A percentile compares a stretch with the other conserved stretches of the same genome.
Evolutionary conservation across 2,797 vertebrate genomes (phyloP).

Genomic region (Sebastes matsubarae): DNA sequence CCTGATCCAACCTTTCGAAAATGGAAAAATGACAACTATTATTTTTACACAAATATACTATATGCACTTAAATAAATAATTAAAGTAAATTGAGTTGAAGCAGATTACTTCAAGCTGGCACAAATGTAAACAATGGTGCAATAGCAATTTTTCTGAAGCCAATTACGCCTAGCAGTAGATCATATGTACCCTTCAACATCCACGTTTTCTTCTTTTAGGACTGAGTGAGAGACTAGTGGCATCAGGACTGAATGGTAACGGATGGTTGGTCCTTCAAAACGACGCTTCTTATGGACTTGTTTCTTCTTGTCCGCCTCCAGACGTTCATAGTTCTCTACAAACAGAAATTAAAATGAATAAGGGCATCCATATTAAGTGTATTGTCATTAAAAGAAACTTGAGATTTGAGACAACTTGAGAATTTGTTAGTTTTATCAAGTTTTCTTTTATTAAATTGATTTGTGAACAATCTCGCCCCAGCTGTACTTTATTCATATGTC

Average conservation of each 20-base stretch:
- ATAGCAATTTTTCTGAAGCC: neutral
- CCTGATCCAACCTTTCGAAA: conserved; percentile 89
- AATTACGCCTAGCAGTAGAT: neutral
- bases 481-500: too few species aligned
- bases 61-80: neutral
- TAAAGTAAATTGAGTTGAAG: neutral
- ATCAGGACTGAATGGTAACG: conserved; percentile 93
- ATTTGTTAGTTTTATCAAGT: too few species aligned
- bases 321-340: conserved; percentile 93
- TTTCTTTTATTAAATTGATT: too few species aligned
- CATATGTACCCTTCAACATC: conserved; percentile 91
- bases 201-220: conserved; percentile 92
- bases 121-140: neutral
- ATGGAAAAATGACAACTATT: neutral
- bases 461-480: too few species aligned
- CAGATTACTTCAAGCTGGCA: neutral
- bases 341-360: conserved; percentile 6
- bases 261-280: conserved; percentile 90
- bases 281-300: conserved; percentile 93
- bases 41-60: neutral
- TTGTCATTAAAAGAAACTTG: neutral
- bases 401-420: neutral
- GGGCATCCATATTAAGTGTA: neutral
- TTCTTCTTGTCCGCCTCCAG: conserved; percentile 97
- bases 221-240: conserved; percentile 87